These are phyloP conservation scores for Eurytoma adleriae DNA, from an alignment of 2,888 invertebrate species.

Conservation along the genomic window DNA sequence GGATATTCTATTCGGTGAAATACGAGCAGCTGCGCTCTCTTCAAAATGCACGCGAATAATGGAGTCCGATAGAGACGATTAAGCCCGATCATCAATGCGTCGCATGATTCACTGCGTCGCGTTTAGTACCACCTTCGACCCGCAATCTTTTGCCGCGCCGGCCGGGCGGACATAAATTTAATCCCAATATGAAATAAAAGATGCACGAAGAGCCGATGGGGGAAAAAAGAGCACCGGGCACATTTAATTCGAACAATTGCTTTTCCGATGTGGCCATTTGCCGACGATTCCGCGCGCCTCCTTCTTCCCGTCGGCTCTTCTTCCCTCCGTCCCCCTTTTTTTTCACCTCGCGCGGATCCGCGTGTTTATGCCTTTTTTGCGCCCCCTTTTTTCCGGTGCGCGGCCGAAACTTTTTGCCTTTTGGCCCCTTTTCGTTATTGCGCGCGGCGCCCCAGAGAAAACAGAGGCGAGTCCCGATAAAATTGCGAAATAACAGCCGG, in stretches of 20 bases:
- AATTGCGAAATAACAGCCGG: conserved; percentile 54
- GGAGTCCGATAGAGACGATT: conserved; percentile 27
- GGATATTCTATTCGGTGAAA: background rate
- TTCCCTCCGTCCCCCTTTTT: background rate
- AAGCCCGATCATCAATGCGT: conserved; percentile 29
- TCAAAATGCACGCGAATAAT: conserved; percentile 27
- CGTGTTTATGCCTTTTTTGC: background rate
- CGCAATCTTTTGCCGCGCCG: background rate
- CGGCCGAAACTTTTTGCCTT: conserved; percentile 31
- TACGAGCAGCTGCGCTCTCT: background rate
- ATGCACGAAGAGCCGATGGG: background rate
- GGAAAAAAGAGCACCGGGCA: conserved; percentile 17
- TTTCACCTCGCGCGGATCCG: no score
- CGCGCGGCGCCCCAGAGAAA: conserved; percentile 14
- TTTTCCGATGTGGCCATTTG: conserved; percentile 66
- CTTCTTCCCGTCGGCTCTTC: background rate
- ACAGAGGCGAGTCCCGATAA: conserved; percentile 40
- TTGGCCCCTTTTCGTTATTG: conserved; percentile 43
- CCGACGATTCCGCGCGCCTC: conserved; percentile 50
- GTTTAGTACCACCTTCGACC: conserved; percentile 9
- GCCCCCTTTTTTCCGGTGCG: background rate
- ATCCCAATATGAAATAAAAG: conserved; percentile 46
- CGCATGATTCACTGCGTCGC: conserved; percentile 22
- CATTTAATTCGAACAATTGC: conserved; percentile 64
- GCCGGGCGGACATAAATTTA: conserved; percentile 38